phyloP scores from a whole-genome alignment of 23 tunicate genomes.

The Oikopleura dioica region DNA sequence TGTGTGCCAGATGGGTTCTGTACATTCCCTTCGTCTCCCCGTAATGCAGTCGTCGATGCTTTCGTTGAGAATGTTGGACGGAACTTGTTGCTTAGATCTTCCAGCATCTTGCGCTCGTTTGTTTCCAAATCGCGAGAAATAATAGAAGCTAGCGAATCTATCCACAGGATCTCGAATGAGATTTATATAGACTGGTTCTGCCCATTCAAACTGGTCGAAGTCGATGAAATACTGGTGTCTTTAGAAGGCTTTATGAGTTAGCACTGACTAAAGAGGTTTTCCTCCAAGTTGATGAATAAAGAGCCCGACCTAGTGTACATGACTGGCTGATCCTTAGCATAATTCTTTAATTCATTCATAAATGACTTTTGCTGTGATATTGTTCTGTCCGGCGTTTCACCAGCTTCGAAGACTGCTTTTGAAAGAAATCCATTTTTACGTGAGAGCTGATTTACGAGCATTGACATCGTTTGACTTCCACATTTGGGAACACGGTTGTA shows the following conservation, averaged over 20 bases:
- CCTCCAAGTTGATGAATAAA: too few relatives aligned
- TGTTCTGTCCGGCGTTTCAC: constrained; percentile 57
- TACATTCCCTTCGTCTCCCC: neutral
- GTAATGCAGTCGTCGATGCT: neutral
- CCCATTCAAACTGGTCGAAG: constrained; percentile 33
- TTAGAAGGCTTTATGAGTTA: too few relatives aligned
- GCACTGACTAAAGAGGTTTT: too few relatives aligned
- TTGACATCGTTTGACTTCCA: constrained; percentile 78
- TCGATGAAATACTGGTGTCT: constrained; percentile 81
- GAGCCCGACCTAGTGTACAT: too few relatives aligned
- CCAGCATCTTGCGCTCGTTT: constrained; percentile 14
- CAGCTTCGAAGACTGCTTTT: constrained; percentile 58
- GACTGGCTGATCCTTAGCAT: constrained; percentile 17
- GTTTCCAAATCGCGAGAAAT: constrained; percentile 81
- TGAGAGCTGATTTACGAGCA: constrained; percentile 37
- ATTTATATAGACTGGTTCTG: constrained; percentile 58
- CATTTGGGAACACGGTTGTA: constrained; percentile 99
- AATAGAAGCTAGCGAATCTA: constrained; percentile 73
- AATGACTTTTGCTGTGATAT: constrained; percentile 29
- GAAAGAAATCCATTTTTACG: constrained; percentile 43
- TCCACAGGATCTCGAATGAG: constrained; percentile 77
- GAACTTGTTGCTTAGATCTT: neutral
- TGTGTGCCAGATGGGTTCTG: neutral
- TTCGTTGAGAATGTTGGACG: neutral
- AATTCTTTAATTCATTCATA: constrained; percentile 20